These are phyloP conservation scores for Acrocera orbiculus DNA, from an alignment of 2,888 invertebrate genomes.

Conservation along the genomic window DNA sequence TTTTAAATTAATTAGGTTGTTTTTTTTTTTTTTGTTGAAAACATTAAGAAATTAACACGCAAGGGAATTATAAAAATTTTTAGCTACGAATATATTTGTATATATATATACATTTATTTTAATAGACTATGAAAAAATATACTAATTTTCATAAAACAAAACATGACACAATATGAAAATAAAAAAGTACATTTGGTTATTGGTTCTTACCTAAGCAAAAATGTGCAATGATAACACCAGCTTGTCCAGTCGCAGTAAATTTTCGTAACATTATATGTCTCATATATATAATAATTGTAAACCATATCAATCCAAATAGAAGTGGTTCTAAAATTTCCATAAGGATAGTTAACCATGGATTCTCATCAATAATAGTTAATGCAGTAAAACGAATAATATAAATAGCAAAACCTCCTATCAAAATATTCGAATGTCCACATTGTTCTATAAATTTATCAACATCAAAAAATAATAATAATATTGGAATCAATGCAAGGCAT, in stretches of 20 bases:
- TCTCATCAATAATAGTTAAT: constrained; percentile 38
- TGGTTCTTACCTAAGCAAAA: constrained; percentile 51
- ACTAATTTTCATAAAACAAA: not conserved
- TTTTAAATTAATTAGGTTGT: too few relatives aligned
- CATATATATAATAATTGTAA: constrained; percentile 62
- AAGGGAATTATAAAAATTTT: too few relatives aligned
- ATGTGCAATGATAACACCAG: constrained; percentile 59
- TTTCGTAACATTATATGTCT: constrained; percentile 63
- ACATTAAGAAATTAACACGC: too few relatives aligned
- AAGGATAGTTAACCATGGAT: constrained; percentile 43
- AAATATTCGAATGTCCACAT: constrained; percentile 61
- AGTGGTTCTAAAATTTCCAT: constrained; percentile 59
- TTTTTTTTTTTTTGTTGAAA: too few relatives aligned
- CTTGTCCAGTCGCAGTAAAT: constrained; percentile 60
- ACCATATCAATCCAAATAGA: constrained; percentile 60
- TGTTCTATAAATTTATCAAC: constrained; percentile 71
- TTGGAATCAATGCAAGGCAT: constrained; percentile 18
- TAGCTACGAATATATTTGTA: too few relatives aligned
- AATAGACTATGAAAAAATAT: not conserved
- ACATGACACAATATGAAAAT: constrained; percentile 2
- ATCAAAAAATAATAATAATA: constrained; percentile 32
- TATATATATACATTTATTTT: too few relatives aligned
- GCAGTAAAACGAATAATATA: constrained; percentile 60
- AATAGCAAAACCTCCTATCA: constrained; percentile 64
- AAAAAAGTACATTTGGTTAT: too few relatives aligned